Percentiles rank a stretch among this genome's conserved stretches.
Conservation (phyloP, 92 coral and sea anemone species). For the Epizoanthus scotinus region DNA sequence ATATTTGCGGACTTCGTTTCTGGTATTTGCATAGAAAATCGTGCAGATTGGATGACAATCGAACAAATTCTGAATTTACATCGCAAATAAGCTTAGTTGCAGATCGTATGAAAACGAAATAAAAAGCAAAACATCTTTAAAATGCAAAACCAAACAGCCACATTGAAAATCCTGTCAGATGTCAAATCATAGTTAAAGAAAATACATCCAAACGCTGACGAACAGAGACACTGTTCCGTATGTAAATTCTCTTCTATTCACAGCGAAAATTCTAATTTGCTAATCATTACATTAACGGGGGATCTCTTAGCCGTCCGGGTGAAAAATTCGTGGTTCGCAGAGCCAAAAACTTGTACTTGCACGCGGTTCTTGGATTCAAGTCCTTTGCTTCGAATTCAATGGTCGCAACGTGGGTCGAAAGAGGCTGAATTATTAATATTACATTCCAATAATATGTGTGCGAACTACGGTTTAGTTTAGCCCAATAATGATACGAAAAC, state of each 20-base stretch:
- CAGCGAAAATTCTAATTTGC: conserved; percentile 42
- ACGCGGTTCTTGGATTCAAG: conserved; percentile 7
- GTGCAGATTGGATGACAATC: conserved; percentile 24
- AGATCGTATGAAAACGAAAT: conserved; percentile 4
- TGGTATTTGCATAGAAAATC: conserved; percentile 17
- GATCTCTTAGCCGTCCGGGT: conserved; percentile 36
- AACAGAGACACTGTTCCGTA: neutral
- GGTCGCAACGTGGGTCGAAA: conserved; percentile 17
- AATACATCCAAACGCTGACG: conserved; percentile 4
- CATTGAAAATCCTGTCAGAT: conserved; percentile 1
- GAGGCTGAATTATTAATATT: conserved; percentile 38
- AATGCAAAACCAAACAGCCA: conserved; percentile 2
- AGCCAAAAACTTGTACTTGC: neutral
- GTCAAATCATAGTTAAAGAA: neutral
- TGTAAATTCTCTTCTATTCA: conserved; percentile 35
- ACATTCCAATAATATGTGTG: conserved; percentile 39
- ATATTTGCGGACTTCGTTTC: conserved; percentile 3
- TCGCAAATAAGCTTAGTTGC: neutral
- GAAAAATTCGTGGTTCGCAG: conserved; percentile 35
- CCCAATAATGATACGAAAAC: neutral
- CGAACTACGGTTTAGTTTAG: conserved; percentile 12
- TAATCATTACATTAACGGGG: conserved; percentile 42
- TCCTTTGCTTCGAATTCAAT: neutral
- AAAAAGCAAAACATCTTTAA: conserved; percentile 6
- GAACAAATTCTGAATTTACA: conserved; percentile 20